Evolutionary conservation across 2,888 invertebrate genomes (phyloP), one percentile per base, ranked within the genome.

Genomic region (Chouioia cunea): DNA sequence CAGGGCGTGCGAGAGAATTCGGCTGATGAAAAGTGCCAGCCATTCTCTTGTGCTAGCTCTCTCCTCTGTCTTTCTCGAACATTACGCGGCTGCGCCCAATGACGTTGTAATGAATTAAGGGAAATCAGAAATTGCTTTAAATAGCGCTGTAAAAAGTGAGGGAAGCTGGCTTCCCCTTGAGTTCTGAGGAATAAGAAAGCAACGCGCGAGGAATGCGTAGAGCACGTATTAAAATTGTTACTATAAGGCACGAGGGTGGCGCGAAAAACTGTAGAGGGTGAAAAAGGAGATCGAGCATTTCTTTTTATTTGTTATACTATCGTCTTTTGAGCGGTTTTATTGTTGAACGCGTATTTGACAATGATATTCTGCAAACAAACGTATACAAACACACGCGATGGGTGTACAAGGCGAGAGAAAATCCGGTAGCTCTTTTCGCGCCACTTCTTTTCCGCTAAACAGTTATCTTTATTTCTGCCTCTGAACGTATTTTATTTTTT

Each of bases 151-250:
- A 84, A 83, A 82, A 84, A 83, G 6, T 82, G 79, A 84, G 83
- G 79, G 77, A 78, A 79, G 77, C 78, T 79, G 75, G 18, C 43
- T 20, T 16, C 14, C 36, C 47, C 16, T 36, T 44, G 48, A 18
- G 60, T 23, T 23, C 18, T n/a, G 36, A n/a, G 23, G 22, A 47
- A 52, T 52, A 59, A 27, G 4, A 27, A 56, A 54, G 72, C 46
- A 72, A 70, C 70, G 65, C 66, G 74, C 75, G 75, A 75, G 80
- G 81, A 83, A 83, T 82, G 82, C 80, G 82, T 80, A 81, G 81
- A 85, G 85, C 84, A 87, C 87, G 88, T 88, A 88, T 88, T 88
- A 88, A 88, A 88, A 88, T 88, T 87, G 86, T 80, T 86, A 87
- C 88, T 88, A 88, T 87, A 86, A 85, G 85, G 87, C 87, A 83